phyloP scores from a whole-genome alignment of 2,888 invertebrate species.

The Subacronicta megacephala region DNA sequence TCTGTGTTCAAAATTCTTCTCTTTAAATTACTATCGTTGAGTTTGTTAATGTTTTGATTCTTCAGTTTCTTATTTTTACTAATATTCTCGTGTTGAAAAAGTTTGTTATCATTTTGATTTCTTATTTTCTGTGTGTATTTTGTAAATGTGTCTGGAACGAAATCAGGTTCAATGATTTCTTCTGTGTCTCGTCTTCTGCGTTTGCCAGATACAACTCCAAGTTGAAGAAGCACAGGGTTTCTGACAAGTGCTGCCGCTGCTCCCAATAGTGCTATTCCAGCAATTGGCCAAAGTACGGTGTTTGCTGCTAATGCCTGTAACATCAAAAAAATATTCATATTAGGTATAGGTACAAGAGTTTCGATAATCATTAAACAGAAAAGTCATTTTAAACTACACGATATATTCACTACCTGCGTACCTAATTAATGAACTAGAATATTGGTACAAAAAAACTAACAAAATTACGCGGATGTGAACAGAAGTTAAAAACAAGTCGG shows the following conservation, averaged over 20 bases:
- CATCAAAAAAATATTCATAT: background rate
- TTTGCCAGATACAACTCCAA: constrained; percentile 92
- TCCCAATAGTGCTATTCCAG: constrained; percentile 94
- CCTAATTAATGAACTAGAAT: too few species aligned
- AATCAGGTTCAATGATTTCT: constrained; percentile 61
- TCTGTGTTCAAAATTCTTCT: constrained; percentile 44
- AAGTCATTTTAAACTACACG: too few species aligned
- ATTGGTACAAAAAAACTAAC: background rate
- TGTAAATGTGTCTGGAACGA: constrained; percentile 44
- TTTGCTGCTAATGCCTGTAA: constrained; percentile 90
- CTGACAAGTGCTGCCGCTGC: constrained; percentile 94
- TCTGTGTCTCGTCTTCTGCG: constrained; percentile 85
- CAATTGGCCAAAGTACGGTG: constrained; percentile 92
- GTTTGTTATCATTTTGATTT: constrained; percentile 11
- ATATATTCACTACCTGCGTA: too few species aligned
- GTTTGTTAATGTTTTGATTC: constrained; percentile 20
- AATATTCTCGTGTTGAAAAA: background rate
- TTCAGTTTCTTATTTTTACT: constrained; percentile 23
- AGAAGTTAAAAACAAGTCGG: constrained; percentile 5
- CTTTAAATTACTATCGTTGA: constrained; percentile 33
- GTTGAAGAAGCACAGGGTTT: constrained; percentile 94
- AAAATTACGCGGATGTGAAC: constrained; percentile 2
- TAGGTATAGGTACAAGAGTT: too few species aligned
- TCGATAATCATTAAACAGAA: too few species aligned
- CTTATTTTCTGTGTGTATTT: constrained; percentile 45